Percentiles rank a stretch among this genome's conserved stretches.
These are phyloP conservation scores for Nebria salina DNA, from an alignment of 2,888 invertebrate species.

Conservation along the genomic window DNA sequence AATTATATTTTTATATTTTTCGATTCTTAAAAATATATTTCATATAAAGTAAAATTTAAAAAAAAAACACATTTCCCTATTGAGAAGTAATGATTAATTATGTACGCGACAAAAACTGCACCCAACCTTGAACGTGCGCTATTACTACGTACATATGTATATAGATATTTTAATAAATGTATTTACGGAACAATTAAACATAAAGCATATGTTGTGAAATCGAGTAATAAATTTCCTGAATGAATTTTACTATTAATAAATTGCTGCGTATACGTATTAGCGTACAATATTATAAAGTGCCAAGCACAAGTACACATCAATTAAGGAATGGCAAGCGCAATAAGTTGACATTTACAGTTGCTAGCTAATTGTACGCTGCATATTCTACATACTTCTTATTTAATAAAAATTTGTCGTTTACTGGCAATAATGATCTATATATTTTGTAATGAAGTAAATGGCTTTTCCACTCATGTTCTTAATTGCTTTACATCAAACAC, in stretches of 20 bases:
- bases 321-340: constrained; percentile 22
- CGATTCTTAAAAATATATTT: too few relatives aligned
- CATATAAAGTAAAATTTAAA: too few relatives aligned
- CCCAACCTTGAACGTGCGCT: constrained; percentile 4
- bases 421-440: background rate
- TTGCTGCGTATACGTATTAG: background rate
- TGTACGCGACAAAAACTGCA: background rate
- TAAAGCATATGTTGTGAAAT: background rate
- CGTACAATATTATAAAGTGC: background rate
- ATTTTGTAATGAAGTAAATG: background rate
- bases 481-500: background rate
- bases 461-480: background rate
- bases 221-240: constrained; percentile 25
- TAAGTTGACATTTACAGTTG: constrained; percentile 41
- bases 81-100: too few relatives aligned
- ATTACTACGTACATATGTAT: too few relatives aligned
- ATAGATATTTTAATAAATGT: background rate
- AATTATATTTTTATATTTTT: too few relatives aligned
- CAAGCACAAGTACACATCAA: constrained; percentile 22
- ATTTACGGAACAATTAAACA: constrained; percentile 36
- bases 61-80: too few relatives aligned
- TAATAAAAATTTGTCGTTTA: background rate
- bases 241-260: constrained; percentile 28
- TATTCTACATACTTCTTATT: background rate
- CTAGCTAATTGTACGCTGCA: constrained; percentile 19